phyloP scores from a whole-genome alignment of 2,888 invertebrate species.

The Chouioia cunea region DNA sequence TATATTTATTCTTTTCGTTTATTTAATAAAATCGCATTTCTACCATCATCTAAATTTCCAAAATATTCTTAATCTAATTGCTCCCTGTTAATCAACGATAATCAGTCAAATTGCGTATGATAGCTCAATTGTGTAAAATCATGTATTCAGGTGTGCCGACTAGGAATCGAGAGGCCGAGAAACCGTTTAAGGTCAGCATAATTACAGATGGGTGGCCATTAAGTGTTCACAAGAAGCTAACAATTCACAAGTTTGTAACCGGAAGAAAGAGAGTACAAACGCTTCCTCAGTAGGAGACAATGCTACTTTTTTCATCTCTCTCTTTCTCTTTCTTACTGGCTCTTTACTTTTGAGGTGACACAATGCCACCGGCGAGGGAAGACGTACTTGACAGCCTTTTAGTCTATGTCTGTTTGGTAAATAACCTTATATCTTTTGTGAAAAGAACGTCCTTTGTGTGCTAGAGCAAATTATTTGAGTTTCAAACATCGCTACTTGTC shows the following conservation, averaged over 20 bases:
- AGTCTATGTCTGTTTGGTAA: neutral
- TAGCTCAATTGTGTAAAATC: slow-evolving; percentile 4
- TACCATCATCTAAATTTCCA: too few species aligned
- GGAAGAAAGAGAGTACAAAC: neutral
- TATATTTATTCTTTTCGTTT: too few species aligned
- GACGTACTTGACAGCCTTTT: slow-evolving; percentile 14
- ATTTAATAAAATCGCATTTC: too few species aligned
- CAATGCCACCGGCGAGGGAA: too few species aligned
- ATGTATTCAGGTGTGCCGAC: neutral
- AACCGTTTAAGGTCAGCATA: slow-evolving; percentile 15
- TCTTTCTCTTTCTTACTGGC: too few species aligned
- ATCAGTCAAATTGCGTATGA: slow-evolving; percentile 9
- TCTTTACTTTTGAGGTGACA: neutral
- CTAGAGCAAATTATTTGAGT: too few species aligned
- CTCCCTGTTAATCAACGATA: slow-evolving; percentile 3
- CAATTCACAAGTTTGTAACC: slow-evolving; percentile 28
- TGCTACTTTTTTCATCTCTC: neutral
- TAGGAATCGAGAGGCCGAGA: slow-evolving; percentile 4
- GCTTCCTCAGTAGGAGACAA: slow-evolving; percentile 12
- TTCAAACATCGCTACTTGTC: too few species aligned
- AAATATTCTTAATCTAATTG: neutral
- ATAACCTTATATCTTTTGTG: too few species aligned
- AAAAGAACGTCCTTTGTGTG: too few species aligned
- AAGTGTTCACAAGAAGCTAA: slow-evolving; percentile 6
- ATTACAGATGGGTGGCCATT: slow-evolving; percentile 21